Percentiles rank a stretch among this genome's conserved stretches.
phyloP scores from a whole-genome alignment of 2,888 invertebrate genomes.

The Hypomecis punctinalis region DNA sequence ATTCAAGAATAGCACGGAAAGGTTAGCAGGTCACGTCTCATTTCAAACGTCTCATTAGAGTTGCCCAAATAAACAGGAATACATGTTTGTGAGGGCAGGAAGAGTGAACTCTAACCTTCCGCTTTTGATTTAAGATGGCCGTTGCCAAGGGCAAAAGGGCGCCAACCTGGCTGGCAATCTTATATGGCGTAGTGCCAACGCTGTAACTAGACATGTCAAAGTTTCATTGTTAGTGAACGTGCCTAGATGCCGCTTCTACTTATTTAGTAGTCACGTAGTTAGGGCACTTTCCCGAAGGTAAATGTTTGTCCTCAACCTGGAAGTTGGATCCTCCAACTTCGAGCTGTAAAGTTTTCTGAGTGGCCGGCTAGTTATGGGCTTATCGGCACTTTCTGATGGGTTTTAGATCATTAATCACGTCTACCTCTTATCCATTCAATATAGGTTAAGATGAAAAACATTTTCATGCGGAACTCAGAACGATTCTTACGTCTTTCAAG shows the following conservation, averaged over 20 bases:
- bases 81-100: conserved; percentile 1
- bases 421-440: conserved; percentile 16
- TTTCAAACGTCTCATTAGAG: conserved; percentile 24
- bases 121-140: conserved; percentile 32
- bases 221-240: conserved; percentile 26
- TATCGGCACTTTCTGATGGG: conserved; percentile 22
- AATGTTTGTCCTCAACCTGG: conserved; percentile 44
- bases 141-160: conserved; percentile 42
- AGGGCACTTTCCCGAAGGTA: conserved; percentile 27
- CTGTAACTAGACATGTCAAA: conserved; percentile 29
- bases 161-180: conserved; percentile 38
- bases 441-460: conserved; percentile 22
- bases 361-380: conserved; percentile 20
- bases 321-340: conserved; percentile 32
- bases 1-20: conserved; percentile 29
- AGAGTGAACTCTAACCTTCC: conserved; percentile 29
- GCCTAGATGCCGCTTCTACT: conserved; percentile 20
- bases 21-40: conserved; percentile 28
- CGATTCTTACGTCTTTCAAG: background rate
- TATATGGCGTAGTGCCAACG: conserved; percentile 39
- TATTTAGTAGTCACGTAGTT: conserved; percentile 31
- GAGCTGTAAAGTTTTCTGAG: conserved; percentile 24
- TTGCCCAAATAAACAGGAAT: conserved; percentile 19
- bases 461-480: conserved; percentile 1
- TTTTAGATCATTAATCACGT: conserved; percentile 23